A percentile compares a stretch with the other conserved stretches of the same genome.
These are phyloP conservation scores for Styela plicata DNA, from an alignment of 23 tunicate genomes.

Conservation along the genomic window DNA sequence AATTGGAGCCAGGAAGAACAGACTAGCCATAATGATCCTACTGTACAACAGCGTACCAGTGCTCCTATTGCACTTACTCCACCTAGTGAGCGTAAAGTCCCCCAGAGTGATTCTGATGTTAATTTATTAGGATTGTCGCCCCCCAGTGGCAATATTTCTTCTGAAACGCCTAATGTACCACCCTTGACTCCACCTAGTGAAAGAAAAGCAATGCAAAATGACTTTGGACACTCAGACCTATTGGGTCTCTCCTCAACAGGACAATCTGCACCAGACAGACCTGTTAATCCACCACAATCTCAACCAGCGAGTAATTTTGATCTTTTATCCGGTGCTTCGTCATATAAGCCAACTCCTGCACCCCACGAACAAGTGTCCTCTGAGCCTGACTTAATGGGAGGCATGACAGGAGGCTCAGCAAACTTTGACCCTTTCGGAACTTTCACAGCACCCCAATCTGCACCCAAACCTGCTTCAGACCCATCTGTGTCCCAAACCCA, in stretches of 20 bases:
- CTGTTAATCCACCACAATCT: neutral
- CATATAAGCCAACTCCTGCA: constrained; percentile 21
- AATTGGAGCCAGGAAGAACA: constrained; percentile 38
- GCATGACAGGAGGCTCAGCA: constrained; percentile 12
- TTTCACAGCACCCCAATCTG: constrained; percentile 18
- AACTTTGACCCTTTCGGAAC: constrained; percentile 74
- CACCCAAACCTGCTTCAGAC: constrained; percentile 3
- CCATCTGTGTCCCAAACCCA: constrained; percentile 27
- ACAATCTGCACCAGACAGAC: neutral
- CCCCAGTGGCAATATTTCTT: neutral
- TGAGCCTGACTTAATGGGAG: constrained; percentile 58
- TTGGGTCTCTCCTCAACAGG: constrained; percentile 45
- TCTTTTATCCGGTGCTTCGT: constrained; percentile 47
- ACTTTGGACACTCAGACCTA: constrained; percentile 41
- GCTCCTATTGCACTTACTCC: neutral
- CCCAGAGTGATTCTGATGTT: neutral
- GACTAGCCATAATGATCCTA: neutral
- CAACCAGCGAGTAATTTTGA: constrained; percentile 63
- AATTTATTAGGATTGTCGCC: constrained; percentile 25
- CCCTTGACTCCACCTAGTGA: constrained; percentile 26
- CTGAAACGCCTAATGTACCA: neutral
- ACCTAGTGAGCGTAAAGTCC: neutral
- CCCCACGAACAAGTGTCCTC: neutral
- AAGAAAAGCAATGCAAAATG: constrained; percentile 25
- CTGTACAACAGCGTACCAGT: neutral